phyloP scores from a whole-genome alignment of 2,888 invertebrate genomes.

The Drosophila buzzatii region DNA sequence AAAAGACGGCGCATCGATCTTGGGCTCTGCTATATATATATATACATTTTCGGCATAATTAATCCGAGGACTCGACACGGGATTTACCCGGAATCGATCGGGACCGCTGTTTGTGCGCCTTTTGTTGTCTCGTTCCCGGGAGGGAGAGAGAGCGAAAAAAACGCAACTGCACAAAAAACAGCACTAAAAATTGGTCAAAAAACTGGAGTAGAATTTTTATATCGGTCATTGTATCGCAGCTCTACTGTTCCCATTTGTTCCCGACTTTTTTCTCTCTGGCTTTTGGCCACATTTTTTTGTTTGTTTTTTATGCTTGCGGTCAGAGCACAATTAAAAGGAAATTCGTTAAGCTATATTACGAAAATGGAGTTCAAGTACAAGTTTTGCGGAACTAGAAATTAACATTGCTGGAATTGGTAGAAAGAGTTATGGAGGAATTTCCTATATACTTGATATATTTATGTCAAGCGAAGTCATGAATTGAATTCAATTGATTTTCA shows the following conservation, averaged over 20 bases:
- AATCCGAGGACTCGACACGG: constrained; percentile 16
- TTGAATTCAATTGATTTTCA: too few species aligned
- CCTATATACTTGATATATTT: too few species aligned
- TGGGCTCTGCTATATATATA: neutral
- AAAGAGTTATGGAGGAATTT: too few species aligned
- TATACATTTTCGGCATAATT: constrained; percentile 41
- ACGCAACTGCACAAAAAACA: constrained; percentile 71
- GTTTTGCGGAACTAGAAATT: neutral
- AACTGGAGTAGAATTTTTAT: constrained; percentile 78
- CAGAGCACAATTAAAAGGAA: neutral
- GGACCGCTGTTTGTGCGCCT: constrained; percentile 14
- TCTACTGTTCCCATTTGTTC: constrained; percentile 31
- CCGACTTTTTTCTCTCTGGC: constrained; percentile 18
- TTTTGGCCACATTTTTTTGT: constrained; percentile 20
- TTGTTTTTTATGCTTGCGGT: constrained; percentile 32
- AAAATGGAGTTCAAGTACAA: neutral
- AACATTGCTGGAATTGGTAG: too few species aligned
- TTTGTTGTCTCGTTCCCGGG: constrained; percentile 15
- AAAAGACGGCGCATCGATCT: constrained; percentile 40
- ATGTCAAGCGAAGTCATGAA: too few species aligned
- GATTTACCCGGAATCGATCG: constrained; percentile 57
- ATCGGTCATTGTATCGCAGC: constrained; percentile 22
- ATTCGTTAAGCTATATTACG: too few species aligned
- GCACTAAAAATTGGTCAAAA: constrained; percentile 83
- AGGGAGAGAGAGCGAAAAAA: constrained; percentile 22